Evolutionary conservation across 2,797 vertebrate species (phyloP).

Genomic region (Apogon hyalosoma): DNA sequence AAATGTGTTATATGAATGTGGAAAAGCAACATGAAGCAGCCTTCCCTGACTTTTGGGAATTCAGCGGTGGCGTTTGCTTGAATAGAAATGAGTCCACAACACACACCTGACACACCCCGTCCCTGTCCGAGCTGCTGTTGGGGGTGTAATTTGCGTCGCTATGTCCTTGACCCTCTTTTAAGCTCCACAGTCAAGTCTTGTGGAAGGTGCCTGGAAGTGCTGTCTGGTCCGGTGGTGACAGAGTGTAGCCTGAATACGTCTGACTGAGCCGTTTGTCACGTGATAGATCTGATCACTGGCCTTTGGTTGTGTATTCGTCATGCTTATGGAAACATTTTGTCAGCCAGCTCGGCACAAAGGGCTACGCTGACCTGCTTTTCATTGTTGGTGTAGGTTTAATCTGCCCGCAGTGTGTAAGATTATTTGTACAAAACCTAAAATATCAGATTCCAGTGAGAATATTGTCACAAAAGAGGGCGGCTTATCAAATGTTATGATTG

Average conservation of each 20-base stretch:
- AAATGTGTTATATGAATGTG: slow-evolving; percentile 38
- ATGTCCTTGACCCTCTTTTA: slow-evolving; percentile 57
- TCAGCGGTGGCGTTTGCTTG: slow-evolving; percentile 19
- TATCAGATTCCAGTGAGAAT: neutral
- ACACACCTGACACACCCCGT: slow-evolving; percentile 1
- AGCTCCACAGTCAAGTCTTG: slow-evolving; percentile 27
- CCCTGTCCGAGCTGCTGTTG: slow-evolving; percentile 14
- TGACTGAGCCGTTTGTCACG: slow-evolving; percentile 25
- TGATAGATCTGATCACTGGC: slow-evolving; percentile 19
- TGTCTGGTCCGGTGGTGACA: slow-evolving; percentile 12
- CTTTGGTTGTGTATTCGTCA: slow-evolving; percentile 28
- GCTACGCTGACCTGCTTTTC: slow-evolving; percentile 3
- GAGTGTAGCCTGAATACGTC: slow-evolving; percentile 13
- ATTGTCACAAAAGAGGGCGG: neutral
- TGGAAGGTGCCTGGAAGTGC: slow-evolving; percentile 3
- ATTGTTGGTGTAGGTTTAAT: slow-evolving; percentile 9
- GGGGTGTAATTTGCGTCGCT: slow-evolving; percentile 27
- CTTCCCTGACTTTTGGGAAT: slow-evolving; percentile 30
- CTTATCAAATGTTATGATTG: too few relatives aligned
- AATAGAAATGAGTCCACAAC: slow-evolving; percentile 29
- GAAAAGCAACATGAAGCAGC: slow-evolving; percentile 36
- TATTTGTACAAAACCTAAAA: slow-evolving; percentile 4
- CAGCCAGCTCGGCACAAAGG: slow-evolving; percentile 10
- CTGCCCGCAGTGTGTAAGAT: neutral
- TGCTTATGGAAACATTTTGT: slow-evolving; percentile 21